Evolutionary conservation across 2,113 vertebrate species (phyloP).

Genomic region (Rallus limicola): DNA sequence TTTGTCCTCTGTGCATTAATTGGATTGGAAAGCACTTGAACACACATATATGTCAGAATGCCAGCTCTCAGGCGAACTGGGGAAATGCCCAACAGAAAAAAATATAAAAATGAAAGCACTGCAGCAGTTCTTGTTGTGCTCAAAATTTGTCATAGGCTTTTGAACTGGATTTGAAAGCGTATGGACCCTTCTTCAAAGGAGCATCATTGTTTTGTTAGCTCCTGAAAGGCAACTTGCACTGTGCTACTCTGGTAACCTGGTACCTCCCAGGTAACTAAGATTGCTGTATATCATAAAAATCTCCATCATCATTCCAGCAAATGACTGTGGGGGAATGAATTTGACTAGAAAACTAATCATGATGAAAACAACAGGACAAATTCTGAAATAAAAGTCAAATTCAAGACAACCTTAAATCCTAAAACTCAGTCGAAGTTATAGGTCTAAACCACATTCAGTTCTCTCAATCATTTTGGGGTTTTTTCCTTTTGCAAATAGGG

Average conservation of each 20-base stretch:
- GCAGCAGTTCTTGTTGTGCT: neutral
- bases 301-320: neutral
- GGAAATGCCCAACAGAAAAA: neutral
- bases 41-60: neutral
- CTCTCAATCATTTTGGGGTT: neutral
- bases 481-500: neutral
- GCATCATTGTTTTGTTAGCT: neutral
- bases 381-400: neutral
- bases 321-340: neutral
- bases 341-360: neutral
- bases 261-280: neutral
- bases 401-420: neutral
- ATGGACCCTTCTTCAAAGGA: neutral
- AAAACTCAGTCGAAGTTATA: neutral
- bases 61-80: neutral
- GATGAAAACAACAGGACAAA: neutral
- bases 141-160: neutral
- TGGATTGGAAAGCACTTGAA: constrained; percentile 18
- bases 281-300: neutral
- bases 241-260: neutral
- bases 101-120: neutral
- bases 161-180: neutral
- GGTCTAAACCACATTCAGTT: neutral
- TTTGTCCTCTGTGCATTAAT: constrained; percentile 19
- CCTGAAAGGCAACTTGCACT: neutral